Conservation (phyloP, 2,888 invertebrate genomes). For the Chrysolina haemoptera region DNA sequence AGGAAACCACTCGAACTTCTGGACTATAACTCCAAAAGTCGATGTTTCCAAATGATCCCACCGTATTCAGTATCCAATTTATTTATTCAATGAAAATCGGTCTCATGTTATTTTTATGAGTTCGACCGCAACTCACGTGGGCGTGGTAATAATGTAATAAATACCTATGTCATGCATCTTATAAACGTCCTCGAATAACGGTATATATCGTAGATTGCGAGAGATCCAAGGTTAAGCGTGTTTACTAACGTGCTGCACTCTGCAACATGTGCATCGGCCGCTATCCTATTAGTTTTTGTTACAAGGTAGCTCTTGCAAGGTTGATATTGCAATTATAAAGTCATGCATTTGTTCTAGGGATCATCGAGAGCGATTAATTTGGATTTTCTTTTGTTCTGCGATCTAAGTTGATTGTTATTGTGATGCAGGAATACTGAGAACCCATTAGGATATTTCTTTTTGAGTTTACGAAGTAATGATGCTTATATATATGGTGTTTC, state of each 20-base stretch:
- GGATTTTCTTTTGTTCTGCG: background rate
- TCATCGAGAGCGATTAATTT: background rate
- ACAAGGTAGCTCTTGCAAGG: constrained; percentile 12
- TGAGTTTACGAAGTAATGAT: background rate
- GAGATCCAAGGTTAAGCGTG: constrained; percentile 40
- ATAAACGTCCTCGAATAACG: constrained; percentile 36
- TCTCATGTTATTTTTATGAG: background rate
- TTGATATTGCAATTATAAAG: constrained; percentile 8
- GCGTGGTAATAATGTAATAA: background rate
- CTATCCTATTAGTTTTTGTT: constrained; percentile 2
- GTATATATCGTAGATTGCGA: constrained; percentile 38
- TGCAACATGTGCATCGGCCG: constrained; percentile 30
- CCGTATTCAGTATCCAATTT: too few species aligned
- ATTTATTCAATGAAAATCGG: background rate
- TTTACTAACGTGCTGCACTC: constrained; percentile 39
- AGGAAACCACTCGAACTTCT: too few species aligned
- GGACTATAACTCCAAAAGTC: too few species aligned
- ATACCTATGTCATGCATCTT: constrained; percentile 11
- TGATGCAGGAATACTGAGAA: background rate
- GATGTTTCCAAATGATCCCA: too few species aligned
- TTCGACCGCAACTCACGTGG: background rate
- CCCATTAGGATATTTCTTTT: background rate
- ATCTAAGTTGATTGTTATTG: background rate
- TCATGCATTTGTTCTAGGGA: background rate
- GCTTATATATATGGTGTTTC: background rate